Evolutionary conservation across 2,888 invertebrate species (phyloP).

Genomic region (Mallateleia sp.): DNA sequence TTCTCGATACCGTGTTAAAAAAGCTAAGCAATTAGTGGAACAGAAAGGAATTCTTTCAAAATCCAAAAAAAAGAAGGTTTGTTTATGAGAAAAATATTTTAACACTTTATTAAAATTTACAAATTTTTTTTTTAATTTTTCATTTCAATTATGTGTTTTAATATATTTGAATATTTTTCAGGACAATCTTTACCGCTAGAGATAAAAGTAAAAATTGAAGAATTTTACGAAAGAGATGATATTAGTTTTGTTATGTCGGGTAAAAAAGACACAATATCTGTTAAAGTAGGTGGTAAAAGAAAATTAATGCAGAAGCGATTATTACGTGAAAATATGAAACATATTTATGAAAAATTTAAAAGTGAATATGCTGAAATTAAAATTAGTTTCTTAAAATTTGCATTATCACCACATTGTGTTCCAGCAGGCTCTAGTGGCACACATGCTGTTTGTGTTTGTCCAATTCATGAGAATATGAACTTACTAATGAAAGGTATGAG

Average conservation of each 20-base stretch:
- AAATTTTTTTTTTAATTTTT: too few relatives aligned
- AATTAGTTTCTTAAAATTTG: slow-evolving; percentile 43
- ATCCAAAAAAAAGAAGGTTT: background rate
- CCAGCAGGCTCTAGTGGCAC: slow-evolving; percentile 36
- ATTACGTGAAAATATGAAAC: slow-evolving; percentile 14
- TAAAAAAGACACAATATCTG: slow-evolving; percentile 37
- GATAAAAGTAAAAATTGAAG: slow-evolving; percentile 15
- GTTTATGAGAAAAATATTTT: too few relatives aligned
- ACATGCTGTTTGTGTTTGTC: slow-evolving; percentile 35
- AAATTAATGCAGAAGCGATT: slow-evolving; percentile 24
- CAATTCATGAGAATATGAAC: slow-evolving; percentile 28
- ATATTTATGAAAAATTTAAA: slow-evolving; percentile 37
- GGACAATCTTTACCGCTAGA: slow-evolving; percentile 5
- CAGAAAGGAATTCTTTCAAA: slow-evolving; percentile 16
- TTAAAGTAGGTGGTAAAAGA: slow-evolving; percentile 2
- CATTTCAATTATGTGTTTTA: too few relatives aligned
- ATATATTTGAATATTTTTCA: background rate
- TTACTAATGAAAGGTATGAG: slow-evolving; percentile 25
- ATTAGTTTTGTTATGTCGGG: slow-evolving; percentile 42
- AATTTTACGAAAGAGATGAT: slow-evolving; percentile 34
- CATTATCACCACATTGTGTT: slow-evolving; percentile 20
- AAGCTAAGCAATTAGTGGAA: slow-evolving; percentile 4
- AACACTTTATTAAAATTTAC: too few relatives aligned
- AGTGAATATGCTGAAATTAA: slow-evolving; percentile 8
- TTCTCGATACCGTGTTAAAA: slow-evolving; percentile 23